Conservation (phyloP, 2,113 vertebrate genomes). For the Pomatorhinus ruficollis region DNA sequence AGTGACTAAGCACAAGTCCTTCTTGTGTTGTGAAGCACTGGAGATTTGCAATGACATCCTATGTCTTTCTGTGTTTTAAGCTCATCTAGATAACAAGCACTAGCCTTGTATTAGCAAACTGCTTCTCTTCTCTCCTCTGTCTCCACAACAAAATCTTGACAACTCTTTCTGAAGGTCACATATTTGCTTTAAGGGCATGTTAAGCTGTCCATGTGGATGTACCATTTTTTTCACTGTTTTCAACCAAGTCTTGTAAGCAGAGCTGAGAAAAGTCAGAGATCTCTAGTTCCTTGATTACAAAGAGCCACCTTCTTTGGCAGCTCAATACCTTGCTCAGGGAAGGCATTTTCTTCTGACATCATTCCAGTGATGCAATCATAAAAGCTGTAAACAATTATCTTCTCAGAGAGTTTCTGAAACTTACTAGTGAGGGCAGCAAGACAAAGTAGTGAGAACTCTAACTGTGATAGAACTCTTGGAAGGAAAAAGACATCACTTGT, state of each 20-base stretch:
- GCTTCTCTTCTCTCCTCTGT: background rate
- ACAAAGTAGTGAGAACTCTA: background rate
- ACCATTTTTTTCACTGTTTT: background rate
- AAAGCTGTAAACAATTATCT: background rate
- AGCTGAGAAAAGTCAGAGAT: background rate
- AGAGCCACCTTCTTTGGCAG: background rate
- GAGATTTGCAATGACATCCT: background rate
- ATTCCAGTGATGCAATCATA: background rate
- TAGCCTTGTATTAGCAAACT: background rate
- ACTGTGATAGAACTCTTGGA: background rate
- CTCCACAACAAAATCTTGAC: background rate
- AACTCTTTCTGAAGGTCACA: background rate
- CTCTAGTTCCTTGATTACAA: background rate
- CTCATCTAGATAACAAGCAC: background rate
- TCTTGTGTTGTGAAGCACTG: background rate
- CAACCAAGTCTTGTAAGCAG: background rate
- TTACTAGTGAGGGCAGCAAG: background rate
- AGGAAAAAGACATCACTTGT: background rate
- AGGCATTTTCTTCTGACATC: background rate
- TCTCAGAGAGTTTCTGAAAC: background rate
- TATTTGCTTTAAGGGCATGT: background rate
- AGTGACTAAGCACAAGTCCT: background rate
- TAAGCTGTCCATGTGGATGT: background rate
- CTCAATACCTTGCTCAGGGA: background rate
- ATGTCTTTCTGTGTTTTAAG: background rate